A percentile compares a stretch with the other conserved stretches of the same genome.
These are phyloP conservation scores for Adoxophyes honmai DNA, from an alignment of 1,140 invertebrate genomes.

Conservation along the genomic window DNA sequence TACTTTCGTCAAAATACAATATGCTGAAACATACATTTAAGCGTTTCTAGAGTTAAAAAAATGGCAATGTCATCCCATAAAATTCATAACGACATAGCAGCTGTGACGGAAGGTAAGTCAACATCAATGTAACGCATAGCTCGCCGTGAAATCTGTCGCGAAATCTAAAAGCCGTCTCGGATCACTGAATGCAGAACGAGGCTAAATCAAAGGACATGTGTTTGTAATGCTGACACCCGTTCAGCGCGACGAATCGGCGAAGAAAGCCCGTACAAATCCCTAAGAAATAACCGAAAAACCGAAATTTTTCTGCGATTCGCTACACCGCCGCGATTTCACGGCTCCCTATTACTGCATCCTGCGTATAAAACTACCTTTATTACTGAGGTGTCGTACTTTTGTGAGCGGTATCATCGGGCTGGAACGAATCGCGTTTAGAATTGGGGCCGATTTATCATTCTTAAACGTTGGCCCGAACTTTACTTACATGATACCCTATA, in stretches of 20 bases:
- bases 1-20: background rate
- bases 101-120: conserved; percentile 76
- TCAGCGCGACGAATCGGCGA: conserved; percentile 64
- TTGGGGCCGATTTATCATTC: conserved; percentile 69
- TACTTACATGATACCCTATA: conserved; percentile 49
- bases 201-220: conserved; percentile 69
- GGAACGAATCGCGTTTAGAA: conserved; percentile 71
- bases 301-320: conserved; percentile 75
- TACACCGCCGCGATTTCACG: conserved; percentile 64
- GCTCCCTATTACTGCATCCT: conserved; percentile 60
- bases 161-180: conserved; percentile 67
- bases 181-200: conserved; percentile 47
- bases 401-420: conserved; percentile 47
- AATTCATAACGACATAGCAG: conserved; percentile 53
- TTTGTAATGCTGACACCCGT: conserved; percentile 73
- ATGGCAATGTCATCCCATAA: conserved; percentile 24
- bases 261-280: conserved; percentile 75
- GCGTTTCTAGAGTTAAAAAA: conserved; percentile 15
- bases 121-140: conserved; percentile 72
- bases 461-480: conserved; percentile 57
- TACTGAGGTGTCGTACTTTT: conserved; percentile 48
- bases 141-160: conserved; percentile 65
- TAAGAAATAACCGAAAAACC: conserved; percentile 77
- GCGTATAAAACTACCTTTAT: conserved; percentile 21
- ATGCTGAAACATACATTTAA: background rate